Evolutionary conservation across 2,888 invertebrate genomes (phyloP).

Genomic region (Strigamia transsilvanica): DNA sequence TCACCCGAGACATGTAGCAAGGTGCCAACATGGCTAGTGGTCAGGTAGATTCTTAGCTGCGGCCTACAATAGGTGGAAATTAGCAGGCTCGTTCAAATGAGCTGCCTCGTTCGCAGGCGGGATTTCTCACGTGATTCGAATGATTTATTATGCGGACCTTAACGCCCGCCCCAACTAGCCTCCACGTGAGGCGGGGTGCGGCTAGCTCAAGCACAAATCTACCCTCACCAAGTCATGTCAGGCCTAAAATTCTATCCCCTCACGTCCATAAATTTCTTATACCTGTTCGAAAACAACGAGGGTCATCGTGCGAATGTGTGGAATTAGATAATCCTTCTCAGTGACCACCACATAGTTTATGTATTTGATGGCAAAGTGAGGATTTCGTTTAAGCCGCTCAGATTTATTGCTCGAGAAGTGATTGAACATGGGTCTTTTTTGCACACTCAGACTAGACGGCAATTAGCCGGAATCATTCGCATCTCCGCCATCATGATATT

Average conservation of each 20-base stretch:
- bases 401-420: conserved; percentile 8
- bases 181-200: conserved; percentile 46
- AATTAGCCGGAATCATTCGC: not conserved
- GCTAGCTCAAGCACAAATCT: conserved; percentile 43
- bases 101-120: conserved; percentile 38
- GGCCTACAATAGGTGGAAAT: conserved; percentile 48
- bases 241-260: conserved; percentile 48
- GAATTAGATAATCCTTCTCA: conserved; percentile 34
- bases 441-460: not conserved
- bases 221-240: conserved; percentile 43
- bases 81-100: conserved; percentile 27
- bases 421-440: conserved; percentile 4
- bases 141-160: conserved; percentile 48
- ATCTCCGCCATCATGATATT: not conserved
- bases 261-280: conserved; percentile 38
- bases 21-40: conserved; percentile 45
- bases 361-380: conserved; percentile 35
- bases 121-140: conserved; percentile 41
- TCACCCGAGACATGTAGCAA: not conserved
- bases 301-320: conserved; percentile 44
- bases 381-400: conserved; percentile 36
- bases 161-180: conserved; percentile 43
- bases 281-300: conserved; percentile 47
- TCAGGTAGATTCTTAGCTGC: conserved; percentile 13
- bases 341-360: conserved; percentile 28